A percentile compares a stretch with the other conserved stretches of the same genome.
These are phyloP conservation scores for Serrognathus titanus DNA, from an alignment of 2,888 invertebrate species.

Conservation along the genomic window DNA sequence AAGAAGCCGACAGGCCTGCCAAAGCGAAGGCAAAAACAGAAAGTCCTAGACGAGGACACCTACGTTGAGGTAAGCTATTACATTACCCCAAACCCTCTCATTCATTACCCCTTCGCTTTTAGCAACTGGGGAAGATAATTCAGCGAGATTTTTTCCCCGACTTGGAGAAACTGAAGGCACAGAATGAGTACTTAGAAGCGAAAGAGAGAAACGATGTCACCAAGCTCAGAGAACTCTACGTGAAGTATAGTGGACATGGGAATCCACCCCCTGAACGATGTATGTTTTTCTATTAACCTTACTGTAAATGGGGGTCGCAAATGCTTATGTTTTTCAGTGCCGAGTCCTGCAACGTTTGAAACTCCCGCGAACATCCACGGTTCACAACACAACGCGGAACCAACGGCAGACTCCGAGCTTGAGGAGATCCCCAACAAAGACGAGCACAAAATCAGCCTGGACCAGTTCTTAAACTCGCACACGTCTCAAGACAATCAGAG, in stretches of 20 bases:
- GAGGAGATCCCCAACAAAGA: constrained; percentile 6
- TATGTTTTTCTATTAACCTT: constrained; percentile 40
- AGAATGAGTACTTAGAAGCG: constrained; percentile 90
- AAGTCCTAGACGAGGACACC: constrained; percentile 81
- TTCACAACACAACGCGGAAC: constrained; percentile 38
- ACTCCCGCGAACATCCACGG: constrained; percentile 66
- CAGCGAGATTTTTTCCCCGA: constrained; percentile 98
- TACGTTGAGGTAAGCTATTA: constrained; percentile 67
- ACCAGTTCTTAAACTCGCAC: constrained; percentile 77
- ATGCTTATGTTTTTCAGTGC: constrained; percentile 50
- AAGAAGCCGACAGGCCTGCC: constrained; percentile 64
- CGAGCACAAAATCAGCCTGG: constrained; percentile 50
- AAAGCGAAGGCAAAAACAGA: constrained; percentile 51
- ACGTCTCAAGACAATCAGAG: constrained; percentile 98
- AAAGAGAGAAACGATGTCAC: constrained; percentile 84
- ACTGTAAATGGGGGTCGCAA: background rate
- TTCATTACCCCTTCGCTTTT: constrained; percentile 27
- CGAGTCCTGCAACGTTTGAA: constrained; percentile 91
- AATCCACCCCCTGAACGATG: constrained; percentile 61
- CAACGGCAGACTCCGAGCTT: constrained; percentile 36
- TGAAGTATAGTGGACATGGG: constrained; percentile 73
- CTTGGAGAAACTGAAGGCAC: constrained; percentile 84
- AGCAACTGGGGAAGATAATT: constrained; percentile 91
- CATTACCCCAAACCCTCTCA: background rate
- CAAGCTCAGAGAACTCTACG: constrained; percentile 80